Evolutionary conservation across 2,888 invertebrate genomes (phyloP).

Genomic region (Ernsta delagoae): DNA sequence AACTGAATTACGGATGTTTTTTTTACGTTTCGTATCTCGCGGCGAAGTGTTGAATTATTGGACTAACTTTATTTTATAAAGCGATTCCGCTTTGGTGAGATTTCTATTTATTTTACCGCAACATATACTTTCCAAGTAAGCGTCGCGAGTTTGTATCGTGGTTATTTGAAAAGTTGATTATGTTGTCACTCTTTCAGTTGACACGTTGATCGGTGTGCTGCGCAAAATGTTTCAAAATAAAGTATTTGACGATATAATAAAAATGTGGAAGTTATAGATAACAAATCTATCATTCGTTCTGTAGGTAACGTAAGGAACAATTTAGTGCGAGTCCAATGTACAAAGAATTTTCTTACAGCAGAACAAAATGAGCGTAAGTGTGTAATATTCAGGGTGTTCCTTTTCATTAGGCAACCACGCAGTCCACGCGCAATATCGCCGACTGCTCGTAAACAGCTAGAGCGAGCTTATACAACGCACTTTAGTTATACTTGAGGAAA

Average conservation of each 20-base stretch:
- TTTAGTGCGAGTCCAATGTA: not conserved
- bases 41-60: slow-evolving; percentile 80
- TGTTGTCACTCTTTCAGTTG: not conserved
- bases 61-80: slow-evolving; percentile 81
- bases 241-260: no score
- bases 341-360: not conserved
- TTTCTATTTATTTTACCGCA: slow-evolving; percentile 69
- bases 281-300: no score
- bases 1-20: slow-evolving; percentile 81
- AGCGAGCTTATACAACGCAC: not conserved
- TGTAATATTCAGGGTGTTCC: slow-evolving; percentile 1
- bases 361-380: not conserved
- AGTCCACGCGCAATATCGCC: no score
- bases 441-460: not conserved
- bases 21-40: slow-evolving; percentile 73
- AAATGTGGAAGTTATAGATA: no score
- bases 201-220: no score
- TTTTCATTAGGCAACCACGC: slow-evolving; percentile 1
- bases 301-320: not conserved
- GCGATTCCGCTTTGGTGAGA: slow-evolving; percentile 66
- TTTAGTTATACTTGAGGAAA: not conserved
- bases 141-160: not conserved
- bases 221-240: no score
- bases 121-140: not conserved
- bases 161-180: not conserved